These are phyloP conservation scores for Eristalis pertinax DNA, from an alignment of 2,888 invertebrate species.

Conservation along the genomic window DNA sequence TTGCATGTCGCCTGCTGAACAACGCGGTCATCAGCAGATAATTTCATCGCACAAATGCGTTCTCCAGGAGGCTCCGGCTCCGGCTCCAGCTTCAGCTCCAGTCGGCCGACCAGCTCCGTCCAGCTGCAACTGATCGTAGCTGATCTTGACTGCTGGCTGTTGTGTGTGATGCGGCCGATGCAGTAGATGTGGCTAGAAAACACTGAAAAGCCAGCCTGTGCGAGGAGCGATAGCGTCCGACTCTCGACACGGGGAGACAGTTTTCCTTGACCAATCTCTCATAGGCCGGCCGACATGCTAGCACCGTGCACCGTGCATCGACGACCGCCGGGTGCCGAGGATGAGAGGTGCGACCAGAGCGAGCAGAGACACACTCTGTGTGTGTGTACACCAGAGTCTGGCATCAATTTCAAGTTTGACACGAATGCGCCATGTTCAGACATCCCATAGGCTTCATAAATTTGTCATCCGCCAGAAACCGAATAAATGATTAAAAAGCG, in stretches of 20 bases:
- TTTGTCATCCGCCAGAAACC: constrained; percentile 65
- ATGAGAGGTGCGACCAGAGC: constrained; percentile 31
- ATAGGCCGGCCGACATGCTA: neutral
- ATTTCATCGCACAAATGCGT: constrained; percentile 50
- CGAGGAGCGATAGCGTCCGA: too few relatives aligned
- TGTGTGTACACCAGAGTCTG: constrained; percentile 39
- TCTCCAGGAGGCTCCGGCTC: constrained; percentile 20
- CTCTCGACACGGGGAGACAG: constrained; percentile 29
- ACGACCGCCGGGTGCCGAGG: too few relatives aligned
- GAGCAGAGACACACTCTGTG: neutral
- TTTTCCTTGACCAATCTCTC: constrained; percentile 69
- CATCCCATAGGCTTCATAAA: constrained; percentile 70
- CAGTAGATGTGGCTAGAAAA: constrained; percentile 33
- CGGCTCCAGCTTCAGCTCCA: neutral
- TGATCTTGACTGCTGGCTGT: constrained; percentile 31
- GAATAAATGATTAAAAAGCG: constrained; percentile 62
- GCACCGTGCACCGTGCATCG: too few relatives aligned
- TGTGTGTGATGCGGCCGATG: constrained; percentile 61
- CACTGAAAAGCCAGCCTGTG: constrained; percentile 21
- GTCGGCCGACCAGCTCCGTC: neutral
- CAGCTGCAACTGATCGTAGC: constrained; percentile 21
- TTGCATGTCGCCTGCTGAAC: constrained; percentile 68
- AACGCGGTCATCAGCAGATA: constrained; percentile 57
- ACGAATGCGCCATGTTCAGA: constrained; percentile 69
- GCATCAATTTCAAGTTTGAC: constrained; percentile 71